Conservation (phyloP, 2,113 vertebrate species). For the Catharus bicknelli region DNA sequence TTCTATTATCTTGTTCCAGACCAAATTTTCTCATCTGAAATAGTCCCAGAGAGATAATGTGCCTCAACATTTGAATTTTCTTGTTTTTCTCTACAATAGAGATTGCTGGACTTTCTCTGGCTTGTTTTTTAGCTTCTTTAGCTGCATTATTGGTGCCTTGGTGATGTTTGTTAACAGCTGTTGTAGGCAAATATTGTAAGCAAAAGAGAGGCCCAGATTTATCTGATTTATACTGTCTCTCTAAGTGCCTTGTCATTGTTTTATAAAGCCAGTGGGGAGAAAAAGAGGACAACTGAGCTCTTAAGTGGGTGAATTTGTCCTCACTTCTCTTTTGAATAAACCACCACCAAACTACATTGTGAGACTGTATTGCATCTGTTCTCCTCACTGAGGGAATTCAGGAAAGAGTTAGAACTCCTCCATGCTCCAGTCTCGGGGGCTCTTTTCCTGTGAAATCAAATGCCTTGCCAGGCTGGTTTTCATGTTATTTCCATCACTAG, state of each 20-base stretch:
- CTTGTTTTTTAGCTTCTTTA: neutral
- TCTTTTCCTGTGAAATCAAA: neutral
- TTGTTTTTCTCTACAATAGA: neutral
- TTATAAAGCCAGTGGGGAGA: neutral
- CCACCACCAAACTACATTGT: neutral
- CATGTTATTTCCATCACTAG: neutral
- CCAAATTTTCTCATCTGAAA: neutral
- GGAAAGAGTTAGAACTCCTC: conserved; percentile 11
- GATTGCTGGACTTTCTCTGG: neutral
- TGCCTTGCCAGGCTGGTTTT: neutral
- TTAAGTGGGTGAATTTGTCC: neutral
- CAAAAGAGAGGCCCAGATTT: neutral
- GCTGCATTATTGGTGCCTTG: neutral
- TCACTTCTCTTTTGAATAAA: conserved; percentile 40
- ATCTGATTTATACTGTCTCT: neutral
- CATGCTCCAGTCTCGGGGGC: neutral
- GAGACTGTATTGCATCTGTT: neutral
- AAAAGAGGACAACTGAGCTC: neutral
- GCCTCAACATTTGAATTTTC: neutral
- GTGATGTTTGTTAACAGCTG: neutral
- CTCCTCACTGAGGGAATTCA: conserved; percentile 4
- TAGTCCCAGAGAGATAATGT: neutral
- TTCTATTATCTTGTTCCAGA: neutral
- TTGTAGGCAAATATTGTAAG: neutral
- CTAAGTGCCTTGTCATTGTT: neutral